Conservation (phyloP, 2,113 vertebrate species). For the Limnothrissa miodon region DNA sequence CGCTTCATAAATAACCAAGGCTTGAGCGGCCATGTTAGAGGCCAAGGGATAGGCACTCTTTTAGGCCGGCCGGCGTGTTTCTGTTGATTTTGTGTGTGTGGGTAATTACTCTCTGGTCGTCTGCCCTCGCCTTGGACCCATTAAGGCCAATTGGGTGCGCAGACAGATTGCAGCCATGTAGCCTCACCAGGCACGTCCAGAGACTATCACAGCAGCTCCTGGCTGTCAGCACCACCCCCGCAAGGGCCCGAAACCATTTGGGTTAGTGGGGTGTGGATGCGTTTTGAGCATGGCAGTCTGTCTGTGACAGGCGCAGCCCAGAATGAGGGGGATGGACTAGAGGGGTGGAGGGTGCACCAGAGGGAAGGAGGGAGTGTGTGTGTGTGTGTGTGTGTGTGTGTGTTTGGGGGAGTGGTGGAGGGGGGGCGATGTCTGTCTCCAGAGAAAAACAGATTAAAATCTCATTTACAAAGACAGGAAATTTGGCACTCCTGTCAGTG, state of each 20-base stretch:
- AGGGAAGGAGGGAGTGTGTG: conserved; percentile 63
- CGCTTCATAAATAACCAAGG: background rate
- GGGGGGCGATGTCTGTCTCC: conserved; percentile 64
- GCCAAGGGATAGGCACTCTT: background rate
- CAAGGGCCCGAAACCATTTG: conserved; percentile 15
- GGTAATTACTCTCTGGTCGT: background rate
- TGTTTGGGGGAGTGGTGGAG: conserved; percentile 53
- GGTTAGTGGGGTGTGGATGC: conserved; percentile 45
- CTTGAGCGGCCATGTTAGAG: background rate
- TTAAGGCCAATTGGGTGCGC: background rate
- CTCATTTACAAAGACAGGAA: conserved; percentile 72
- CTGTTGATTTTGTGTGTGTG: background rate
- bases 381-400: no score
- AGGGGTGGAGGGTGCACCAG: conserved; percentile 61
- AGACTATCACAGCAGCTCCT: background rate
- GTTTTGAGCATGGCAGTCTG: conserved; percentile 52
- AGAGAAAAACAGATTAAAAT: conserved; percentile 72
- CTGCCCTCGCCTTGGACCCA: background rate
- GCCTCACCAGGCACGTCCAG: background rate
- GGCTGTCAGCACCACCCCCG: background rate
- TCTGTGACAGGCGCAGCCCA: conserved; percentile 48
- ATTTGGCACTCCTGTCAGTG: conserved; percentile 64
- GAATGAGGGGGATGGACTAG: background rate
- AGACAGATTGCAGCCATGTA: background rate
- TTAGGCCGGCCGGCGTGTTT: background rate